phyloP scores from a whole-genome alignment of 1,140 invertebrate species.

The Saccostrea glomerata region DNA sequence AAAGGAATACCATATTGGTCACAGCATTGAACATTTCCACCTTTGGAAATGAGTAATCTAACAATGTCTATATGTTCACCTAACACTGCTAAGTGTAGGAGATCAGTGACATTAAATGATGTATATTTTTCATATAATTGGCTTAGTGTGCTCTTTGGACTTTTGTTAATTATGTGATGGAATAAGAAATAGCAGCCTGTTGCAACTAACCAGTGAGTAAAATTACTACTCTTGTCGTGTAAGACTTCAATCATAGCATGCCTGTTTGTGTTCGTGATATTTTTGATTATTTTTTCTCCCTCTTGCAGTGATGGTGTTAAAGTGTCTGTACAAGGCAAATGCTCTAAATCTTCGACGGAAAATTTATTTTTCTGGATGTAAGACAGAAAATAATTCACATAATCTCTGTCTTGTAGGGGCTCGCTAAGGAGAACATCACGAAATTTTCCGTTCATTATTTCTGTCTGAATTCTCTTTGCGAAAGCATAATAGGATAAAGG shows the following conservation, averaged over 20 bases:
- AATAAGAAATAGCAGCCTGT: not conserved
- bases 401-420: not conserved
- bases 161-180: not conserved
- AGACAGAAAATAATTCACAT: not conserved
- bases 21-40: no score
- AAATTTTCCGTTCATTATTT: not conserved
- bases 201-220: slow-evolving; percentile 3
- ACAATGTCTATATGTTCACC: no score
- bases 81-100: not conserved
- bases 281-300: not conserved
- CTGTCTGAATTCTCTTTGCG: not conserved
- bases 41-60: no score
- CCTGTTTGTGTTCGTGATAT: not conserved
- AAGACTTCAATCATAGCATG: not conserved
- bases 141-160: not conserved
- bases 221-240: not conserved
- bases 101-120: not conserved
- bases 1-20: no score
- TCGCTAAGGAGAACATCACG: not conserved
- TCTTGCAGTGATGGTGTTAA: not conserved
- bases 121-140: not conserved
- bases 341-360: not conserved
- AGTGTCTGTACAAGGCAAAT: not conserved
- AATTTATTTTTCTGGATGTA: not conserved
- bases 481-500: not conserved